Percentiles rank a stretch among this genome's conserved stretches.
These are phyloP conservation scores for Siderastrea radians DNA, from an alignment of 92 coral and sea anemone genomes.

Conservation along the genomic window DNA sequence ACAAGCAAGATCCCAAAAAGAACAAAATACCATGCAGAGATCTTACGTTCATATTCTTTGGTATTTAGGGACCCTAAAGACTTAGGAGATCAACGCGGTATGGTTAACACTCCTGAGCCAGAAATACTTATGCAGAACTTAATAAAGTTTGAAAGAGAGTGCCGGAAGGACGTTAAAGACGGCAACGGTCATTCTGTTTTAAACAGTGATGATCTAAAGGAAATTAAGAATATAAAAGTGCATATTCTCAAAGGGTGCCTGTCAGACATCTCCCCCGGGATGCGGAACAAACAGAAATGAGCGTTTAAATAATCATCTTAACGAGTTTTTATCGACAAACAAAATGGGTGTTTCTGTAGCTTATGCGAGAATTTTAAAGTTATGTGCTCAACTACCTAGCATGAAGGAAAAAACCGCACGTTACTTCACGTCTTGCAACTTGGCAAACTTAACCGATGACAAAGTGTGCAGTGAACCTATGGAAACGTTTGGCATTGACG, in stretches of 20 bases:
- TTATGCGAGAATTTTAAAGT: constrained; percentile 10
- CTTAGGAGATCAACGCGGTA: constrained; percentile 19
- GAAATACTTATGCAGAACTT: constrained; percentile 26
- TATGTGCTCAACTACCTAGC: too few relatives aligned
- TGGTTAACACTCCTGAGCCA: constrained; percentile 28
- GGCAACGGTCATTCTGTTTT: neutral
- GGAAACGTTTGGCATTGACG: too few relatives aligned
- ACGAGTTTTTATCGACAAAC: constrained; percentile 37
- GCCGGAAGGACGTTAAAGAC: constrained; percentile 1
- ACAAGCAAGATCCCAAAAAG: constrained; percentile 6
- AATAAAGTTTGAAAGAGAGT: constrained; percentile 17
- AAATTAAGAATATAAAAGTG: constrained; percentile 24
- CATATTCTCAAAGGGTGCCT: constrained; percentile 50
- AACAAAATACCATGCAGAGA: neutral
- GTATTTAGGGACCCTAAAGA: constrained; percentile 23
- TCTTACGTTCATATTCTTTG: neutral
- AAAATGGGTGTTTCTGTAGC: constrained; percentile 36
- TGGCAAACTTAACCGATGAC: too few relatives aligned
- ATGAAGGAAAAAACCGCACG: too few relatives aligned
- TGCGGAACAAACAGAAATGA: constrained; percentile 42
- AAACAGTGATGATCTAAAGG: neutral
- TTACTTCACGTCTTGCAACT: too few relatives aligned
- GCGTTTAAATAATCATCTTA: constrained; percentile 42
- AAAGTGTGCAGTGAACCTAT: too few relatives aligned
- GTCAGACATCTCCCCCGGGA: constrained; percentile 30